These are phyloP conservation scores for Willisornis vidua DNA, from an alignment of 2,113 vertebrate genomes.

Conservation along the genomic window DNA sequence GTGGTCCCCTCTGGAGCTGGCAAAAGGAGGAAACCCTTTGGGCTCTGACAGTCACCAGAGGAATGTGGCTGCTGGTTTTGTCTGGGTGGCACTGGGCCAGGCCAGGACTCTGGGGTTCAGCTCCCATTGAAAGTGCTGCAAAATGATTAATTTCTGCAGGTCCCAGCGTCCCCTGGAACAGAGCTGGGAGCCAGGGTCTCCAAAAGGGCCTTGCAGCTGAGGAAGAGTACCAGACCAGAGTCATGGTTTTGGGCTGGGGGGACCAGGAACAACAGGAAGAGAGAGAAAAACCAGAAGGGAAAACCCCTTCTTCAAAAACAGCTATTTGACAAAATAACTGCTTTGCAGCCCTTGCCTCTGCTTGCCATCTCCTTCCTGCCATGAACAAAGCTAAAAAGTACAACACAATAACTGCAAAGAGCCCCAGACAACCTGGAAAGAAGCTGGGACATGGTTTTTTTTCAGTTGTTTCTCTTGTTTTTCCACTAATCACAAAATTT, in stretches of 20 bases:
- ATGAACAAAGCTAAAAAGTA: not conserved
- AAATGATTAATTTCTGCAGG: not conserved
- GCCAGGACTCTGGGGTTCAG: not conserved
- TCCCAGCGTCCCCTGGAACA: accelerated
- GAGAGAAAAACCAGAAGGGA: not conserved
- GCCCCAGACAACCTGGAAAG: not conserved
- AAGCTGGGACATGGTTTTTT: not conserved
- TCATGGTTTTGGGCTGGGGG: not conserved
- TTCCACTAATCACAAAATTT: not conserved
- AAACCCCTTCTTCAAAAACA: not conserved
- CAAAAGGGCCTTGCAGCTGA: not conserved
- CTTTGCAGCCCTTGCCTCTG: not conserved
- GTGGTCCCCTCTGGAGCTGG: not conserved
- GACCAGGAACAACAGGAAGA: not conserved
- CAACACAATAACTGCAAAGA: not conserved
- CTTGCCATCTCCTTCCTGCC: not conserved
- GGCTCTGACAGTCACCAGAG: not conserved
- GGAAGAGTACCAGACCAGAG: not conserved
- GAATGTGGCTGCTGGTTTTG: not conserved
- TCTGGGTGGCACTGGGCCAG: not conserved
- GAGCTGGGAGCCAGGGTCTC: not conserved
- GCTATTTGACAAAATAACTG: not conserved
- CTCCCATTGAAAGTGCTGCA: not conserved
- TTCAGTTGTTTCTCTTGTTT: not conserved
- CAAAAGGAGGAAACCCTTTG: accelerated